These are phyloP conservation scores for Ctenosaura bakeri DNA, from an alignment of 2,797 vertebrate species.

Conservation along the genomic window DNA sequence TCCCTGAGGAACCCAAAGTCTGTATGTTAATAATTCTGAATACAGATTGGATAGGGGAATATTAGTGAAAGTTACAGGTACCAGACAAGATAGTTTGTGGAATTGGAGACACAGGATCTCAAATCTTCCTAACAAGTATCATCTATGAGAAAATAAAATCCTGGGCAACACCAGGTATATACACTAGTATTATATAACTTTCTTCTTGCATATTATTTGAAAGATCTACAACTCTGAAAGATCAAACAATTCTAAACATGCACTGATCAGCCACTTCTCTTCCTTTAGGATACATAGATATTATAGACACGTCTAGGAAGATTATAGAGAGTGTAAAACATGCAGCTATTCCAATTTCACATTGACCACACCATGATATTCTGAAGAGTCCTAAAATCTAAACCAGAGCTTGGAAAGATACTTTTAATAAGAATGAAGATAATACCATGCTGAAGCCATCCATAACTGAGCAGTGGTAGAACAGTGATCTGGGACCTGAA, in stretches of 20 bases:
- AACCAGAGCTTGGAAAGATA: not conserved
- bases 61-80: no score
- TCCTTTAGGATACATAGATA: not conserved
- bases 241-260: not conserved
- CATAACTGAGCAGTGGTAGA: not conserved
- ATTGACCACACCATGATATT: not conserved
- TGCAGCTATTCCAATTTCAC: not conserved
- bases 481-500: not conserved
- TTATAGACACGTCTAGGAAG: not conserved
- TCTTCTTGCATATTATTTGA: not conserved
- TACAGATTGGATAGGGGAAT: no score
- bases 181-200: not conserved
- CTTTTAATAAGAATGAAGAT: not conserved
- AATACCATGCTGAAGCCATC: not conserved
- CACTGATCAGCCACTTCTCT: not conserved
- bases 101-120: no score
- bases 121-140: no score
- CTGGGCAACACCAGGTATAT: no score
- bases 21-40: no score
- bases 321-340: not conserved
- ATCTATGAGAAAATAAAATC: no score
- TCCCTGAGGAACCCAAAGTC: no score
- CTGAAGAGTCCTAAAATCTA: not conserved
- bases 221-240: not conserved
- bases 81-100: no score